Conservation (phyloP, 2,888 invertebrate species). For the Brachypterus glaber region DNA sequence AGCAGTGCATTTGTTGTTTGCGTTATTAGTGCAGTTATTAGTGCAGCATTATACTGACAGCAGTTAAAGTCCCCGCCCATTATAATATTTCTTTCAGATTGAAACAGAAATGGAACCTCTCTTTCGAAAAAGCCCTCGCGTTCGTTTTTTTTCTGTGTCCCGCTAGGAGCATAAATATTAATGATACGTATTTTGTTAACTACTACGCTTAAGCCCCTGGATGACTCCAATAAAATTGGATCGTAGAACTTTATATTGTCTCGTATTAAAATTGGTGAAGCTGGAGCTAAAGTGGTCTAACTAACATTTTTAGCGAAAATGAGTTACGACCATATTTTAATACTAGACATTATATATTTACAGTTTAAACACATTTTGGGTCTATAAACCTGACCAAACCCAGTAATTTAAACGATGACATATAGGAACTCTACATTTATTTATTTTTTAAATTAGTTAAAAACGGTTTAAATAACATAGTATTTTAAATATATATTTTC, state of each 20-base stretch:
- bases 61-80: constrained; percentile 1
- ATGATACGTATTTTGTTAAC: constrained; percentile 1
- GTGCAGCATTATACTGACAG: background rate
- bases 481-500: no score
- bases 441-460: no score
- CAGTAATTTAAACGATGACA: no score
- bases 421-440: no score
- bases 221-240: background rate
- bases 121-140: background rate
- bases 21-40: background rate
- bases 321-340: no score
- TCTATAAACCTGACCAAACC: no score
- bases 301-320: no score
- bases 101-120: background rate
- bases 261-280: no score
- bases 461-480: no score
- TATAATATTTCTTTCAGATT: background rate
- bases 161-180: constrained; percentile 1
- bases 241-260: background rate
- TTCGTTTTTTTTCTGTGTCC: background rate
- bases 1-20: background rate
- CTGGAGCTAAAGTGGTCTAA: no score
- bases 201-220: background rate
- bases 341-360: no score
- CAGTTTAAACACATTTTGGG: no score